phyloP scores from a whole-genome alignment of 2,113 vertebrate species.

The Bagarius yarrelli region DNA sequence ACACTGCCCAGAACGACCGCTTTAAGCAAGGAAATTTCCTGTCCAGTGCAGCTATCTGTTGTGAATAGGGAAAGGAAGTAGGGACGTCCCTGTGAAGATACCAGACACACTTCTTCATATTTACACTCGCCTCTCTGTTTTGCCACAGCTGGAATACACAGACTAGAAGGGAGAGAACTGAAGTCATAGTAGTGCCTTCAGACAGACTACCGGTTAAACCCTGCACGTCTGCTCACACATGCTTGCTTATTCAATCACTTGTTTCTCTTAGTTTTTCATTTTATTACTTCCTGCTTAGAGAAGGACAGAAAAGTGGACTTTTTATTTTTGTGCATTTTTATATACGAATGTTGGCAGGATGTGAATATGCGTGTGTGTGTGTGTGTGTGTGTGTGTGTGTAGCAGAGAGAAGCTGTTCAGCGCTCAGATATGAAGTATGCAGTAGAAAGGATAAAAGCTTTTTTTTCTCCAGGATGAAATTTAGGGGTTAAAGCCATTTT shows the following conservation, averaged over 20 bases:
- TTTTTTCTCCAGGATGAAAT: constrained; percentile 22
- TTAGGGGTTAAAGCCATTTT: constrained; percentile 29
- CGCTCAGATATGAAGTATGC: constrained; percentile 52
- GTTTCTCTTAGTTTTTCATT: background rate
- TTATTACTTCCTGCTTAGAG: constrained; percentile 10
- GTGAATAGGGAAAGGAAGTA: background rate
- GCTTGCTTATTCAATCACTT: background rate
- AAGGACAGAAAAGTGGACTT: constrained; percentile 3
- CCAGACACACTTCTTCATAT: constrained; percentile 3
- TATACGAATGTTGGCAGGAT: constrained; percentile 3
- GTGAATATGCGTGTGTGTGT: constrained; percentile 19
- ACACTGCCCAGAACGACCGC: constrained; percentile 59
- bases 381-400: constrained; percentile 21
- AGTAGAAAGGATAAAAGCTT: constrained; percentile 32
- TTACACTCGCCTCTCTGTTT: background rate
- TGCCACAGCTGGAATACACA: constrained; percentile 23
- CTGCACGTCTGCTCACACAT: constrained; percentile 1
- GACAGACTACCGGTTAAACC: background rate
- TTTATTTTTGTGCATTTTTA: constrained; percentile 25
- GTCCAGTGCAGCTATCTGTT: constrained; percentile 9
- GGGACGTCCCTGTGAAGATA: constrained; percentile 18
- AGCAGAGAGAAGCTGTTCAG: constrained; percentile 16
- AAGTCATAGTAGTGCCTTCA: background rate
- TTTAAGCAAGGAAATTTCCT: constrained; percentile 38
- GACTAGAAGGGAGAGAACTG: background rate